A percentile compares a stretch with the other conserved stretches of the same genome.
Evolutionary conservation across 2,888 invertebrate species (phyloP).

Genomic region (Xanthorhoe designata): DNA sequence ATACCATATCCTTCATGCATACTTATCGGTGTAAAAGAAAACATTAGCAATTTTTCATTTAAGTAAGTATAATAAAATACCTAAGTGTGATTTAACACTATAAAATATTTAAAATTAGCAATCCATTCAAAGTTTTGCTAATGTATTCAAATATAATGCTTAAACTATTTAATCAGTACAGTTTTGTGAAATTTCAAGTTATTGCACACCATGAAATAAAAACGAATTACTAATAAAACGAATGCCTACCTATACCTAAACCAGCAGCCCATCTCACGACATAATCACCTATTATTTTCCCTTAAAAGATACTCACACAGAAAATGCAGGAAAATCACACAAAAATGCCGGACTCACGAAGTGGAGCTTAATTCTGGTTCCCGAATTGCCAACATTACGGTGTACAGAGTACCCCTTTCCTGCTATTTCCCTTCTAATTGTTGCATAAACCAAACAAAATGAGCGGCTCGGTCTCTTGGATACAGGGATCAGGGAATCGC

Average conservation of each 20-base stretch:
- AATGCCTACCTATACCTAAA: background rate
- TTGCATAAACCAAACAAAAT: slow-evolving; percentile 75
- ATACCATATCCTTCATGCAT: too few species aligned
- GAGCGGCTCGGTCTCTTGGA: slow-evolving; percentile 58
- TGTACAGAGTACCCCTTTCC: slow-evolving; percentile 63
- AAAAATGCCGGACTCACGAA: slow-evolving; percentile 53
- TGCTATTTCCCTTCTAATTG: slow-evolving; percentile 71
- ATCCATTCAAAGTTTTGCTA: too few species aligned
- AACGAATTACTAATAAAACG: too few species aligned
- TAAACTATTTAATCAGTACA: too few species aligned
- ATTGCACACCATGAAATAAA: background rate
- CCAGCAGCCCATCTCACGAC: slow-evolving; percentile 10
- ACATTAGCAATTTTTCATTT: too few species aligned
- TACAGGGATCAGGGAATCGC: slow-evolving; percentile 41
- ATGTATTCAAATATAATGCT: too few species aligned
- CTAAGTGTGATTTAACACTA: too few species aligned
- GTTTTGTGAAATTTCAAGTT: too few species aligned
- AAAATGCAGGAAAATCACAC: slow-evolving; percentile 50
- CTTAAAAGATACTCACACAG: slow-evolving; percentile 34
- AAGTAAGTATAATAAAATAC: too few species aligned
- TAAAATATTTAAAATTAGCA: too few species aligned
- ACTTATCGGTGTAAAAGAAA: too few species aligned
- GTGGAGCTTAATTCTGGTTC: slow-evolving; percentile 65
- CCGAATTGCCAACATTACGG: slow-evolving; percentile 64
- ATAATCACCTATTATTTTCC: slow-evolving; percentile 26